Base-by-base conservation (phyloP, 2,797 vertebrate species). In the Rousettus madagascariensis region DNA sequence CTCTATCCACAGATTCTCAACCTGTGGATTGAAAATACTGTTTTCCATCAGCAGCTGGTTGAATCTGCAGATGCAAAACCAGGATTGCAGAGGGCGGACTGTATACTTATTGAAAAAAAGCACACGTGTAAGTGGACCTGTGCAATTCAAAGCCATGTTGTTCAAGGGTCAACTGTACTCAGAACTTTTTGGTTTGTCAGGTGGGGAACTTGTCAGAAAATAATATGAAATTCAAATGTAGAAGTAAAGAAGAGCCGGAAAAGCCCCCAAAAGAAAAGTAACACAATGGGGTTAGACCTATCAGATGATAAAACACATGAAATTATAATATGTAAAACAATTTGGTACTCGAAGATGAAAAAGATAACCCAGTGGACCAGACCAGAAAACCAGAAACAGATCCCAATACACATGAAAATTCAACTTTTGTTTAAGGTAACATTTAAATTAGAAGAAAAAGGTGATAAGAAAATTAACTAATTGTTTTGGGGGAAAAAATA, bases 241-340 rank as follows among this genome's bases (percentile, higher is more conserved):
- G 38, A 86, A 91, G 33, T 51, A 72, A 82, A 65, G 65, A 74
- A 74, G 38, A 86, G 26, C 61, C 74, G 33, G 69, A 26, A 89
- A 75, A 91, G n/a, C 43, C 26, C 57, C 61, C 43, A 79, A 85
- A 59, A 68, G 78, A 79, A 96, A 84, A 91, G 57, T 57, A 72
- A 66, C 1, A 28, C 1, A 2, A 53, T 66, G 28, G 7, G 12
- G 22, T 19, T 66, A 77, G 46, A 86, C 4, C 20, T 59, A 46
- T 30, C 75, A 33, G 68, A 77, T 33, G 12, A 59, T 55, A 79
- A 59, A 86, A 68, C 24, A 22, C 8, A 66, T 30, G 86, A 95
- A 75, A 72, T 74, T 57, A 55, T n/a, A 69, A 57, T 85, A 30
- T 75, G 43, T 91, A 68, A 84, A 87, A 57, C 36, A 92, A 13